Conservation (phyloP, 2,888 invertebrate species). For the Tipula confusa region DNA sequence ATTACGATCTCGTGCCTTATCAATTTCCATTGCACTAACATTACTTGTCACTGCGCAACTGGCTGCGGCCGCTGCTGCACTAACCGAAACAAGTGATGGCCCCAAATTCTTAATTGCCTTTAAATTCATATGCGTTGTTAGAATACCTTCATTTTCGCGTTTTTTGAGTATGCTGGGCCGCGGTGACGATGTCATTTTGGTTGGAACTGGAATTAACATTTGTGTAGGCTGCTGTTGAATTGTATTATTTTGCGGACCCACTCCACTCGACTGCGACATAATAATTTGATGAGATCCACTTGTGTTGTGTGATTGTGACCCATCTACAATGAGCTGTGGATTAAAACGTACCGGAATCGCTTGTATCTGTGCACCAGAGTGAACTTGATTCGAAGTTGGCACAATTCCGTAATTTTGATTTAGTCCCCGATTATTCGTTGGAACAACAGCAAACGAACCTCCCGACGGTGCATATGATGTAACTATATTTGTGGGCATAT, state of each 20-base stretch:
- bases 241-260: constrained; percentile 33
- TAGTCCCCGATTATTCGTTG: constrained; percentile 40
- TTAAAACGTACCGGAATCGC: constrained; percentile 43
- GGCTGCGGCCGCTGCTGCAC: constrained; percentile 33
- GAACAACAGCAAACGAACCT: constrained; percentile 48
- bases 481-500: not conserved
- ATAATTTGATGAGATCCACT: constrained; percentile 37
- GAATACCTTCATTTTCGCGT: constrained; percentile 65
- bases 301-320: constrained; percentile 31
- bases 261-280: constrained; percentile 40
- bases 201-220: constrained; percentile 44
- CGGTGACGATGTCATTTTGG: constrained; percentile 33
- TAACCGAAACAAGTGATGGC: constrained; percentile 42
- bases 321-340: constrained; percentile 39
- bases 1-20: constrained; percentile 38
- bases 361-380: constrained; percentile 39
- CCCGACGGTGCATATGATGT: constrained; percentile 37
- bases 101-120: constrained; percentile 62
- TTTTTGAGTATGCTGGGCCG: constrained; percentile 79
- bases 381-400: not conserved
- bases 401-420: constrained; percentile 42
- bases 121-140: constrained; percentile 51
- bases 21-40: not conserved
- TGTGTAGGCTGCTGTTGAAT: constrained; percentile 39
- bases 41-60: constrained; percentile 37